Conservation (phyloP, 2,797 vertebrate genomes). For the Aphelocoma californica region DNA sequence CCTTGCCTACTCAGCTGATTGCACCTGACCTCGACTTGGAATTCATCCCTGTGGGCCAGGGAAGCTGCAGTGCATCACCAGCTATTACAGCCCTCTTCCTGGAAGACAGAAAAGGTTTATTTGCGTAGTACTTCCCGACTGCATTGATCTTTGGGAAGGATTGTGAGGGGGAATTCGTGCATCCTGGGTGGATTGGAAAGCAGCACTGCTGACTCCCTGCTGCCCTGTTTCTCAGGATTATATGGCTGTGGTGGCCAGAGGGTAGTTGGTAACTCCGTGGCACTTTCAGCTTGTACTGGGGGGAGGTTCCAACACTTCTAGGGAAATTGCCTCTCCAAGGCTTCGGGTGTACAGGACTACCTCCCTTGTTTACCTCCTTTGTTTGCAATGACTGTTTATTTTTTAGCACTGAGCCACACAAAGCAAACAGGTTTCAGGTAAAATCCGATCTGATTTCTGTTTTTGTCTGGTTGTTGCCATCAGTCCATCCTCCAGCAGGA, state of each 20-base stretch:
- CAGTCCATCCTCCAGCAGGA: neutral
- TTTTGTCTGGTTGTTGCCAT: neutral
- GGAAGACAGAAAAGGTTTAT: neutral
- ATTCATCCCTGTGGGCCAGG: neutral
- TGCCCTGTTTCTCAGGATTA: neutral
- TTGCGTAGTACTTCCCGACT: neutral
- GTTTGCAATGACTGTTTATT: neutral
- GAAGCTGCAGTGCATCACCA: neutral
- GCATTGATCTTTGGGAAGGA: neutral
- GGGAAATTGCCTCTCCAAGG: neutral
- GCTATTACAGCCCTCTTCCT: neutral
- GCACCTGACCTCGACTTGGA: neutral
- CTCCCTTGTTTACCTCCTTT: neutral
- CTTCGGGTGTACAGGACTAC: neutral
- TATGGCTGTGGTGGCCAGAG: neutral
- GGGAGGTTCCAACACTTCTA: neutral
- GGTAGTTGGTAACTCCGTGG: accelerated
- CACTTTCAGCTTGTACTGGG: neutral
- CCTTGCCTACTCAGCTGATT: slow-evolving; percentile 17
- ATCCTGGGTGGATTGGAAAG: neutral
- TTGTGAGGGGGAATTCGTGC: no score
- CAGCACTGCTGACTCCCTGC: accelerated
- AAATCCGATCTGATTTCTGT: neutral
- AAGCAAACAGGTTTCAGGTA: neutral
- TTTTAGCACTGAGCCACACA: neutral